These are phyloP conservation scores for Limnephilus auricula DNA, from an alignment of 2,888 invertebrate species.

Conservation along the genomic window DNA sequence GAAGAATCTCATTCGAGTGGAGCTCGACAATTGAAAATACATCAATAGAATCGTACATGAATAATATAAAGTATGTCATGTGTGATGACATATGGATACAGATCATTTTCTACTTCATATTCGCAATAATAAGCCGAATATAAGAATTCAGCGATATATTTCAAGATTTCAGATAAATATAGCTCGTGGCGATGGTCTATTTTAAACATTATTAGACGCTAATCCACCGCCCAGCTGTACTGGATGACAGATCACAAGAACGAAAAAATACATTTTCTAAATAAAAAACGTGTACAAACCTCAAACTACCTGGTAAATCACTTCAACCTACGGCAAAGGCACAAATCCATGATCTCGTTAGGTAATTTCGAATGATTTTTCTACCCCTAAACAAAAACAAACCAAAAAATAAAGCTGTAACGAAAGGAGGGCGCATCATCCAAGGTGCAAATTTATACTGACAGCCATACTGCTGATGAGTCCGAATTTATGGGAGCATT, in stretches of 20 bases:
- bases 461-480: slow-evolving; percentile 94
- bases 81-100: slow-evolving; percentile 53
- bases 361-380: slow-evolving; percentile 70
- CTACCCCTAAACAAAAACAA: slow-evolving; percentile 60
- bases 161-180: slow-evolving; percentile 18
- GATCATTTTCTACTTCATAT: slow-evolving; percentile 19
- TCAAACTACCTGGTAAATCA: slow-evolving; percentile 34
- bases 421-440: slow-evolving; percentile 90
- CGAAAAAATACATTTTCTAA: slow-evolving; percentile 45
- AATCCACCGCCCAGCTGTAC: slow-evolving; percentile 42
- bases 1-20: background rate
- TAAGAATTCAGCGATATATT: background rate
- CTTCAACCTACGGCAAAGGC: slow-evolving; percentile 74
- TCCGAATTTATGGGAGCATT: slow-evolving; percentile 88
- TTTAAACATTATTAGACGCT: slow-evolving; percentile 48
- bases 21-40: slow-evolving; percentile 36
- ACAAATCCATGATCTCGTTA: slow-evolving; percentile 77
- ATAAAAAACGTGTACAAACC: slow-evolving; percentile 52
- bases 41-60: slow-evolving; percentile 34
- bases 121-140: slow-evolving; percentile 10
- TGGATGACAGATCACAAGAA: slow-evolving; percentile 55
- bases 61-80: slow-evolving; percentile 56
- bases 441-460: slow-evolving; percentile 97
- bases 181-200: slow-evolving; percentile 47
- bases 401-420: slow-evolving; percentile 79